phyloP scores from a whole-genome alignment of 2,797 vertebrate species.

The Phataginus tricuspis region DNA sequence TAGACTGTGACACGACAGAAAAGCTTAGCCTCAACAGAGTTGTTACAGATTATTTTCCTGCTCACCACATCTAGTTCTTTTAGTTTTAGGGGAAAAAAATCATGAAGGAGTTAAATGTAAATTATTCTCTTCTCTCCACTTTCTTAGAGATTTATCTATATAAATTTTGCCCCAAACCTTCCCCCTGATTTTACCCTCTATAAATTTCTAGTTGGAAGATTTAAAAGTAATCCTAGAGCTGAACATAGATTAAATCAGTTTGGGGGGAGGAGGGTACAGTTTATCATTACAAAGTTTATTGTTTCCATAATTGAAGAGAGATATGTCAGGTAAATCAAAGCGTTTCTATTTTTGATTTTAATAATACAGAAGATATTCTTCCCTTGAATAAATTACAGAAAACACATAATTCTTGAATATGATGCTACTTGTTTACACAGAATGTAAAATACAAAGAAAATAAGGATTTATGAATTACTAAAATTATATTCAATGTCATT shows the following conservation, averaged over 20 bases:
- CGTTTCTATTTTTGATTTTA: slow-evolving; percentile 5
- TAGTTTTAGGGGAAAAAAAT: not conserved
- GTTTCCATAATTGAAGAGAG: not conserved
- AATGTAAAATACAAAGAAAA: slow-evolving; percentile 25
- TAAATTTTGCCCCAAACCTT: not conserved
- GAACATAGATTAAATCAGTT: slow-evolving; percentile 27
- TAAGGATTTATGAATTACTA: slow-evolving; percentile 34
- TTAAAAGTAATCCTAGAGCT: slow-evolving; percentile 20
- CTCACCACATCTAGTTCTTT: not conserved
- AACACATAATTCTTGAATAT: not conserved
- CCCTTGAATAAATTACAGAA: not conserved
- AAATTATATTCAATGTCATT: slow-evolving; percentile 29
- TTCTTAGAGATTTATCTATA: not conserved
- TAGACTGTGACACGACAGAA: not conserved
- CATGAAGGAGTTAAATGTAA: not conserved
- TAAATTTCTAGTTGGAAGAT: not conserved
- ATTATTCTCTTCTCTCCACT: not conserved
- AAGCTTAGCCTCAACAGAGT: not conserved
- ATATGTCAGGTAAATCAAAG: not conserved
- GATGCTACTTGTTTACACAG: not conserved
- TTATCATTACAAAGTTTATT: not conserved
- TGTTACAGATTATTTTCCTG: not conserved
- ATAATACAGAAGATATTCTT: not conserved
- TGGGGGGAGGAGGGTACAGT: not conserved
- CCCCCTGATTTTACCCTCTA: not conserved